Base-by-base conservation (phyloP, 1,140 invertebrate species). In the Drosophila tropicalis region DNA sequence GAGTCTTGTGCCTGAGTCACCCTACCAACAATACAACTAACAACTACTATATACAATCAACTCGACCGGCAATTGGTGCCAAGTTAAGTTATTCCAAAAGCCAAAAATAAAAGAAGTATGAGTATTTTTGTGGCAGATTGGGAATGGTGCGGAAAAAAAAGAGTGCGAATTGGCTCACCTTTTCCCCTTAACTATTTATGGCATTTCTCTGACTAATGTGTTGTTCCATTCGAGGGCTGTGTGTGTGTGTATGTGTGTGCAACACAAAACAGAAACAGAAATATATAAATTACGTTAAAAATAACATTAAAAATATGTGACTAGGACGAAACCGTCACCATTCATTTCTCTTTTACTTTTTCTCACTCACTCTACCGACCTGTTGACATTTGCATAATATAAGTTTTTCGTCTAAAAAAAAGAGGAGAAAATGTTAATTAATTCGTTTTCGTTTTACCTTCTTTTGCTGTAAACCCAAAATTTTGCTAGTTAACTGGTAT, bases 381-480 rank as follows among this genome's bases (percentile, higher is more conserved):
- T 90, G 84, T 89, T 89, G 85, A 90, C 85, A 89, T 89, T 89
- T 81, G 77, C 77, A 81, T 78, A 89, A 87, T 32, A 58, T 40
- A 61, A 68, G 62, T 62, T 62, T 29, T 66, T 79, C 29, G 64
- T 56, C 66, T 73, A 62, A 76, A 39, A 39, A 6, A 29, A 29
- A 29, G 4, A 25, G 4, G 6, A 29, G 29, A 10, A 9, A 9
- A 36, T 78, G 66, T 62, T 81, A 89, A 89, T 89, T 81, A 84
- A 89, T 89, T 84, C 85, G 68, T 76, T 74, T 73, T 62, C 15
- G 47, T 15, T 34, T 41, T 32, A 41, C 25, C 57, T 57, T 40
- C 15, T 71, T 55, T 44, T 17, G 2, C 17, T 2, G 2, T 7
- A 67, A 73, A 32, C 39, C 40, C 7, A 47, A 41, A 41, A 32